phyloP scores from a whole-genome alignment of 2,888 invertebrate genomes.

The Cheilosia impressa region DNA sequence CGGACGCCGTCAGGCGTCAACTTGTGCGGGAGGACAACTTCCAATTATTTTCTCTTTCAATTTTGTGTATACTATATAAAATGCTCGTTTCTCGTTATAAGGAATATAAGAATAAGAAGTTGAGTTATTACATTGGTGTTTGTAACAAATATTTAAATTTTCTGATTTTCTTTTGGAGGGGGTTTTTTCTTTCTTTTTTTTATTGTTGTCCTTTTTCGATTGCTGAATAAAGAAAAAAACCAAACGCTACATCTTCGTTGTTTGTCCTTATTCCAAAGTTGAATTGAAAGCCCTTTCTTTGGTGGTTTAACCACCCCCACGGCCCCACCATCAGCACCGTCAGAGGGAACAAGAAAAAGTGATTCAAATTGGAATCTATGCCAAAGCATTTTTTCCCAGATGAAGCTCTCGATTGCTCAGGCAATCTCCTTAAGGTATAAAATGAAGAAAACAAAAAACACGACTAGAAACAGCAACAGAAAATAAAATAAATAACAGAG shows the following conservation, averaged over 20 bases:
- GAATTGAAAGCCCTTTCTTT: constrained; percentile 23
- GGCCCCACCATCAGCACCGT: too few species aligned
- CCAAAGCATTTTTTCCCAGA: constrained; percentile 53
- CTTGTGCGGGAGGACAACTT: constrained; percentile 31
- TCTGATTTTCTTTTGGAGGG: constrained; percentile 46
- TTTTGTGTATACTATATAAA: constrained; percentile 45
- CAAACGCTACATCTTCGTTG: constrained; percentile 20
- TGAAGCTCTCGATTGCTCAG: constrained; percentile 38
- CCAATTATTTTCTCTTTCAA: constrained; percentile 68
- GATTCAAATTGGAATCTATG: constrained; percentile 74
- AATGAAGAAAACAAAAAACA: constrained; percentile 1
- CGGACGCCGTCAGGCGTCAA: too few species aligned
- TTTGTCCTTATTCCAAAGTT: constrained; percentile 60
- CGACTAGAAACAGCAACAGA: not conserved
- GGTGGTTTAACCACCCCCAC: not conserved
- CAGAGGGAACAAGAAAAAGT: constrained; percentile 49
- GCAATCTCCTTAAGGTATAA: constrained; percentile 14
- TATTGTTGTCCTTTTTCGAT: constrained; percentile 11
- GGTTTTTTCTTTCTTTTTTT: not conserved
- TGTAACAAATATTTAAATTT: constrained; percentile 70
- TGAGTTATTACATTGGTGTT: constrained; percentile 71
- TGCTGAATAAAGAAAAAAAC: constrained; percentile 17
- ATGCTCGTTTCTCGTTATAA: constrained; percentile 38
- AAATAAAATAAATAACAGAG: constrained; percentile 41
- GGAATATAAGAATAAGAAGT: constrained; percentile 63